Evolutionary conservation across 2,113 vertebrate genomes (phyloP).

Genomic region (Neotoma lepida): DNA sequence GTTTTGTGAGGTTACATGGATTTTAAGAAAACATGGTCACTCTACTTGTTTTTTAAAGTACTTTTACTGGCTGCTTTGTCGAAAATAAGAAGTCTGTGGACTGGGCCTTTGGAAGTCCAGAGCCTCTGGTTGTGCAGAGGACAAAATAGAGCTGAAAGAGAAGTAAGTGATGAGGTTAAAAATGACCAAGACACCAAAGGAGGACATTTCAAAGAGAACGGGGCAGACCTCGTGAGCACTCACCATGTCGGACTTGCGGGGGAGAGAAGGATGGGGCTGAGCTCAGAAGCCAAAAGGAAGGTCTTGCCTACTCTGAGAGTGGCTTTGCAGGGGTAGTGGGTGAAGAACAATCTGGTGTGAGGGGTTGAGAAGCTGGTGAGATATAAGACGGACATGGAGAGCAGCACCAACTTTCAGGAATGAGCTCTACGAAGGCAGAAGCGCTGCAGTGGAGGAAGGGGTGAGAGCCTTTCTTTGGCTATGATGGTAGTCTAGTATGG

Average conservation of each 20-base stretch:
- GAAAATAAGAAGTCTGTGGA: background rate
- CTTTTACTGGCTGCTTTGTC: background rate
- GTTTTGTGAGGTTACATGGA: background rate
- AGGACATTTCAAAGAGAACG: background rate
- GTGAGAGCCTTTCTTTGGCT: background rate
- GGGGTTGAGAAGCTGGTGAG: fast-evolving
- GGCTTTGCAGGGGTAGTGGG: no score
- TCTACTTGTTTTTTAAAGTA: background rate
- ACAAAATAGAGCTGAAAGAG: background rate
- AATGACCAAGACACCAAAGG: background rate
- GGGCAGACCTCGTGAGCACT: fast-evolving
- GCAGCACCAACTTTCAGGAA: background rate
- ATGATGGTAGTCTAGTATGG: background rate
- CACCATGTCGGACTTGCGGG: fast-evolving
- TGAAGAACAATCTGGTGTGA: background rate
- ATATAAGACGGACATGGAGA: background rate
- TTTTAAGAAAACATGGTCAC: background rate
- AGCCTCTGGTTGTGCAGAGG: background rate
- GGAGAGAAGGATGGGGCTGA: background rate
- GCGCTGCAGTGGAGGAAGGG: background rate
- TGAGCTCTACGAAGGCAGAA: background rate
- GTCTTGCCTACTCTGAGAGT: no score
- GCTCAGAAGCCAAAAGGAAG: background rate
- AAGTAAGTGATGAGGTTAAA: background rate
- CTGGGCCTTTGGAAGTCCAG: background rate